phyloP scores from a whole-genome alignment of 2,888 invertebrate species.

The Brachyopa scutellaris region DNA sequence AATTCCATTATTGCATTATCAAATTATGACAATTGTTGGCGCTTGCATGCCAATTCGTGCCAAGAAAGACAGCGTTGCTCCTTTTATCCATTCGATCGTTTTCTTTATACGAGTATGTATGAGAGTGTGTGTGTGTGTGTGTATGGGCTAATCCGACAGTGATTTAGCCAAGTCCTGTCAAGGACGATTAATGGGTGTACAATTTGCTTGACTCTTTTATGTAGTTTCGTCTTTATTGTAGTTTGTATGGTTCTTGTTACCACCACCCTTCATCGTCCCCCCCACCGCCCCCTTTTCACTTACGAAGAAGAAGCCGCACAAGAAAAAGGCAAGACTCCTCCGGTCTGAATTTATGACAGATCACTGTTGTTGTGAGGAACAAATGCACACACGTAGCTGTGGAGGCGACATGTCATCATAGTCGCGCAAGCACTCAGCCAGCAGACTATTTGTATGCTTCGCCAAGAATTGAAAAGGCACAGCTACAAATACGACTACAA shows the following conservation, averaged over 20 bases:
- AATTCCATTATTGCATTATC: conserved; percentile 72
- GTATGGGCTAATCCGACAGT: conserved; percentile 63
- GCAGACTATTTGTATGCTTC: conserved; percentile 46
- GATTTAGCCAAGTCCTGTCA: conserved; percentile 71
- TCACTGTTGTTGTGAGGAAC: conserved; percentile 41
- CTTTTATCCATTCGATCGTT: conserved; percentile 26
- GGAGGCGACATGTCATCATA: conserved; percentile 56
- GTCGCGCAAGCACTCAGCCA: conserved; percentile 31
- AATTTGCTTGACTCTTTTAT: conserved; percentile 22
- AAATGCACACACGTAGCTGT: conserved; percentile 22
- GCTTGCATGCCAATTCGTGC: conserved; percentile 68
- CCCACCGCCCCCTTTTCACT: background rate
- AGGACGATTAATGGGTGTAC: conserved; percentile 66
- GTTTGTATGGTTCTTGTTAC: no score
- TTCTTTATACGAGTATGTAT: background rate
- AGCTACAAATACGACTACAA: no score
- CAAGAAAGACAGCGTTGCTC: conserved; percentile 43
- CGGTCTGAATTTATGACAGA: conserved; percentile 58
- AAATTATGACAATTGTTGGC: conserved; percentile 72
- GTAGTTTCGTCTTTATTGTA: conserved; percentile 1
- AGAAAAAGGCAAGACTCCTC: background rate
- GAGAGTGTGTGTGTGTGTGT: background rate
- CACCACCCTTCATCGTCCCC: no score
- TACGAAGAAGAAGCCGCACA: background rate
- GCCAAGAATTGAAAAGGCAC: conserved; percentile 44